Conservation (phyloP, 2,113 vertebrate species). For the Ivindomyrus marchei region DNA sequence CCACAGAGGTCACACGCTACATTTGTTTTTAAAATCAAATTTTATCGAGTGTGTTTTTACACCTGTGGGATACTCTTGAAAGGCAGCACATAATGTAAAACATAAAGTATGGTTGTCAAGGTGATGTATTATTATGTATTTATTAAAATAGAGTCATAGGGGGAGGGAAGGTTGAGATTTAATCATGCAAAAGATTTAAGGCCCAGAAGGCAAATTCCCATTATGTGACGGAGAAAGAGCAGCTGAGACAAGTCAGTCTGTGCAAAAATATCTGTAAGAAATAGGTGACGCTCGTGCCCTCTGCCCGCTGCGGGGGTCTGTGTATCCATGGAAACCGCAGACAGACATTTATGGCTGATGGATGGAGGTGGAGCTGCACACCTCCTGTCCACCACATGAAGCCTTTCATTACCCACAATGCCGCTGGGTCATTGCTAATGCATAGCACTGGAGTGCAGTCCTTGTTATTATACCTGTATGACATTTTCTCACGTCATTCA, state of each 20-base stretch:
- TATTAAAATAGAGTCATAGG: not conserved
- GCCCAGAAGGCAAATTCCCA: not conserved
- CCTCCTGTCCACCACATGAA: not conserved
- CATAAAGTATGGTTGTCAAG: slow-evolving; percentile 3
- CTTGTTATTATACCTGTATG: not conserved
- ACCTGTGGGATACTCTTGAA: not conserved
- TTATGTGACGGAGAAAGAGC: not conserved
- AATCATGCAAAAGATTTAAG: not conserved
- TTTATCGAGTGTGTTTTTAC: not conserved
- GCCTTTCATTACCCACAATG: not conserved
- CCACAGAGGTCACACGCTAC: not conserved
- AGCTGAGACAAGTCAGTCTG: not conserved
- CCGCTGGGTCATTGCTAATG: not conserved
- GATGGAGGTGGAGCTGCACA: not conserved
- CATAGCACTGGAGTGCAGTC: not conserved
- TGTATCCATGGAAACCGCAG: not conserved
- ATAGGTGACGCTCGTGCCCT: not conserved
- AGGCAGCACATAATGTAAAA: not conserved
- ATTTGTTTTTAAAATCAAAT: not conserved
- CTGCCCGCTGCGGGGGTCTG: not conserved
- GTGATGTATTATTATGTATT: slow-evolving; percentile 3
- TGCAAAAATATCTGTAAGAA: not conserved
- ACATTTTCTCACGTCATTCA: not conserved
- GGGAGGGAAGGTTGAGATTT: not conserved
- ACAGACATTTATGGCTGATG: not conserved